A percentile compares a stretch with the other conserved stretches of the same genome.
Evolutionary conservation across 1,140 invertebrate species (phyloP).

Genomic region (Theocolax elegans): DNA sequence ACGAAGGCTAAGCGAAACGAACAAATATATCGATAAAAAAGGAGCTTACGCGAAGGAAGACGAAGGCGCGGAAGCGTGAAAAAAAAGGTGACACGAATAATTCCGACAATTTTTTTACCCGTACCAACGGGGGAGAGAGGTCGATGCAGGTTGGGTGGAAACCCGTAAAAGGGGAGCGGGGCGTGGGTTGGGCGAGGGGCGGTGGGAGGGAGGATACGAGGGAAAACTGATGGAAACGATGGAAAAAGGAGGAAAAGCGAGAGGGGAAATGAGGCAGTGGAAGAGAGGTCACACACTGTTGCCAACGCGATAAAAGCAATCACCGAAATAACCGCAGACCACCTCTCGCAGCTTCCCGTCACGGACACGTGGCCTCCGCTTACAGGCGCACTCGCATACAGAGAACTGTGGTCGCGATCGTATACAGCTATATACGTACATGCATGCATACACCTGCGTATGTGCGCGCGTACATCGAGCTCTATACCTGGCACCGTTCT

Average conservation of each 20-base stretch:
- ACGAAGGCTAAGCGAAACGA: too few relatives aligned
- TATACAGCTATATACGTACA: too few relatives aligned
- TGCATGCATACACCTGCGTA: too few relatives aligned
- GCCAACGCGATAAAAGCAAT: constrained; percentile 66
- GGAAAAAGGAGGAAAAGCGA: constrained; percentile 21
- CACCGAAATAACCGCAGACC: constrained; percentile 65
- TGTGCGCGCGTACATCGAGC: neutral
- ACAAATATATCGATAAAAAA: too few relatives aligned
- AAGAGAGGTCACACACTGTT: constrained; percentile 58
- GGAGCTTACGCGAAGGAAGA: too few relatives aligned
- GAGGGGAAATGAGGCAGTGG: constrained; percentile 40
- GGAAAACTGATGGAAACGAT: constrained; percentile 5
- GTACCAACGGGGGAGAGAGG: neutral
- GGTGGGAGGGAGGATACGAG: neutral
- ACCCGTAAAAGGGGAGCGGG: too few relatives aligned
- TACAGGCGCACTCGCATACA: constrained; percentile 21
- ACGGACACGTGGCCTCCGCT: constrained; percentile 56
- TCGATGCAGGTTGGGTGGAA: neutral
- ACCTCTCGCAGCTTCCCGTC: constrained; percentile 56
- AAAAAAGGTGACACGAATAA: constrained; percentile 36
- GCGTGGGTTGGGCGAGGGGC: neutral
- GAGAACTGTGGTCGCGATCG: neutral
- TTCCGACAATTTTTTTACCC: constrained; percentile 13
- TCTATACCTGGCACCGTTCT: constrained; percentile 19
- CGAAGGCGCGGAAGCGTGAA: constrained; percentile 1